A percentile compares a stretch with the other conserved stretches of the same genome.
These are phyloP conservation scores for Mythimna albipuncta DNA, from an alignment of 2,888 invertebrate genomes.

Conservation along the genomic window DNA sequence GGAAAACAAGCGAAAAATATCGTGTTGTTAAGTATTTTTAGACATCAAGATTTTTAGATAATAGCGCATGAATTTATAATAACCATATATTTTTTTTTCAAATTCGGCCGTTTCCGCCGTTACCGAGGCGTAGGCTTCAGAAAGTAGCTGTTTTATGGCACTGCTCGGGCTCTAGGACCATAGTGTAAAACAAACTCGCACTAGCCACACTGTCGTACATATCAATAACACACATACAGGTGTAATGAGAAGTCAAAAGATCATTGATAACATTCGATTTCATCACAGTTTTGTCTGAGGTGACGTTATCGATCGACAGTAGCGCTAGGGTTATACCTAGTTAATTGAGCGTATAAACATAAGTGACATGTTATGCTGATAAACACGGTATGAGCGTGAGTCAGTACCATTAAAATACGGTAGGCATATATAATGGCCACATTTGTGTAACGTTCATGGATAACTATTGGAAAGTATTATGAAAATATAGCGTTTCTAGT, in stretches of 20 bases:
- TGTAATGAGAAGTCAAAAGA: constrained; percentile 11
- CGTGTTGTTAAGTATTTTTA: too few species aligned
- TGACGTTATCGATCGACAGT: constrained; percentile 20
- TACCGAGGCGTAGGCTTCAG: too few species aligned
- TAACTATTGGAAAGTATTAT: background rate
- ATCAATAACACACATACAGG: background rate
- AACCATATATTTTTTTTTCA: too few species aligned
- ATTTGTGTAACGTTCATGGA: background rate
- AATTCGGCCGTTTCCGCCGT: too few species aligned
- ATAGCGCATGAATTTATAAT: too few species aligned
- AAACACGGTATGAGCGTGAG: constrained; percentile 5
- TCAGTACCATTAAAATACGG: background rate
- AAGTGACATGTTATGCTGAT: constrained; percentile 5
- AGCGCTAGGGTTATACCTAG: background rate
- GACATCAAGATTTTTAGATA: too few species aligned
- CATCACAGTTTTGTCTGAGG: constrained; percentile 10
- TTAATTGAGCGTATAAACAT: background rate
- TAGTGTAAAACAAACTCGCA: too few species aligned
- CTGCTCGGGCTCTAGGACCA: too few species aligned
- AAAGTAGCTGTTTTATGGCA: too few species aligned
- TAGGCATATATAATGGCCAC: background rate
- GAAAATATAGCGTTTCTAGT: background rate
- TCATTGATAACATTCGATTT: constrained; percentile 3
- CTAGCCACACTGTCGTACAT: background rate
- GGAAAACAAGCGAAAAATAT: too few species aligned